Evolutionary conservation across 1,140 invertebrate species (phyloP).

Genomic region (Pseudomyrmex cubaensis): DNA sequence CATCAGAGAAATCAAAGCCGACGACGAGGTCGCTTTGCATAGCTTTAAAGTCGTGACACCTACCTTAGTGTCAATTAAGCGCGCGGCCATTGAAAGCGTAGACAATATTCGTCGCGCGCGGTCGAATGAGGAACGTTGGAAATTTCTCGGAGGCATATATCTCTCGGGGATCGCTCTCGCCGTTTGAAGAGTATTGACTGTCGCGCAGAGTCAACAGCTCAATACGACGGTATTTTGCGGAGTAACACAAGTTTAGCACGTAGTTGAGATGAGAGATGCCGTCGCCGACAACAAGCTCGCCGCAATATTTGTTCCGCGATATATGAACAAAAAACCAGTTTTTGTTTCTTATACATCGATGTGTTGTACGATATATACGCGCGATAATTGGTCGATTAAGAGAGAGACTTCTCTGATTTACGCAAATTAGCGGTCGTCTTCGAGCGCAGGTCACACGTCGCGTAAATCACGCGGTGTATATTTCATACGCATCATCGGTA

Average conservation of each 20-base stretch:
- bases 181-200: background rate
- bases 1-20: slow-evolving; percentile 53
- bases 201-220: background rate
- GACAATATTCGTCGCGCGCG: slow-evolving; percentile 35
- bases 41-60: slow-evolving; percentile 79
- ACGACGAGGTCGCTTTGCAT: slow-evolving; percentile 75
- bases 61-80: slow-evolving; percentile 75
- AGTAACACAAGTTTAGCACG: background rate
- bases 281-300: background rate
- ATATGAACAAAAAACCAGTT: too few relatives aligned
- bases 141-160: slow-evolving; percentile 8
- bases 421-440: too few relatives aligned
- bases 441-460: background rate
- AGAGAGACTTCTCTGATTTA: too few relatives aligned
- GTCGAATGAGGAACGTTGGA: slow-evolving; percentile 1
- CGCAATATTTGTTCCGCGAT: background rate
- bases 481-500: too few relatives aligned
- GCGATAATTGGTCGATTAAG: too few relatives aligned
- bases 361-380: too few relatives aligned
- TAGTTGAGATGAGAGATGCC: background rate
- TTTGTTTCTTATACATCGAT: background rate
- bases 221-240: background rate
- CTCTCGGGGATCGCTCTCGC: background rate
- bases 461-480: background rate
- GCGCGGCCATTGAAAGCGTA: slow-evolving; percentile 23